Base-by-base conservation (phyloP, 2,797 vertebrate genomes). In the Buphagus erythrorhynchus region DNA sequence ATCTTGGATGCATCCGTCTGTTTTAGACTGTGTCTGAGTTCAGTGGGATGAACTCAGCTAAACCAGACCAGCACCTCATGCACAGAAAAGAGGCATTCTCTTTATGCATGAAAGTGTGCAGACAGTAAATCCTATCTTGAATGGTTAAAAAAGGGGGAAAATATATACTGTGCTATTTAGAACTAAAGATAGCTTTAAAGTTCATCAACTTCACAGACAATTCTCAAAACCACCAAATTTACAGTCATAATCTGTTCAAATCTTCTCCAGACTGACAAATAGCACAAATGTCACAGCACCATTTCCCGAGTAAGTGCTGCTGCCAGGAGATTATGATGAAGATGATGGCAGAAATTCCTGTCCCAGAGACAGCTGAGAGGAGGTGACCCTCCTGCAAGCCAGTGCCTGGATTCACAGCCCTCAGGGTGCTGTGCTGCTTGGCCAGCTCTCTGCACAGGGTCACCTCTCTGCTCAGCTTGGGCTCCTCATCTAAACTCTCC, bases 121-220 rank as follows among this genome's bases (percentile, higher is more conserved):
- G 91, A 62, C 24, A 63, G 9, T 28, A 72, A 77, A 67, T 69
- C 15, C 13, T 26, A 16, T 36, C 28, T 43, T 42, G 24, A 81
- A 76, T n/a, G 9, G 22, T 25, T 55, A 17, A 65, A 69, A 42
- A 26, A 0, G 1, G 3, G 6, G 6, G 0, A 0, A 0, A 63
- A 35, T 58, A 14, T 29, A 25, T 43, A 18, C 9, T 43, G 13
- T 66, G 10, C 6, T 91, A 9, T 85, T 83, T 76, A 83, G 28
- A 22, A 58, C 25, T 61, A 40, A 38, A 69, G 4, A 20, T 49
- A 8, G 19, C 26, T 49, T 78, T 85, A 61, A 13, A 83, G 16
- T 5, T 83, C 61, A 75, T 24, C 5, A 20, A 38, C 16, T 74
- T 93, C 72, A 71, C 26, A 45, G 61, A 35, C 5, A 85, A 11